Evolutionary conservation across 2,113 vertebrate species (phyloP).

Genomic region (Cyphomyrus discorhynchus): DNA sequence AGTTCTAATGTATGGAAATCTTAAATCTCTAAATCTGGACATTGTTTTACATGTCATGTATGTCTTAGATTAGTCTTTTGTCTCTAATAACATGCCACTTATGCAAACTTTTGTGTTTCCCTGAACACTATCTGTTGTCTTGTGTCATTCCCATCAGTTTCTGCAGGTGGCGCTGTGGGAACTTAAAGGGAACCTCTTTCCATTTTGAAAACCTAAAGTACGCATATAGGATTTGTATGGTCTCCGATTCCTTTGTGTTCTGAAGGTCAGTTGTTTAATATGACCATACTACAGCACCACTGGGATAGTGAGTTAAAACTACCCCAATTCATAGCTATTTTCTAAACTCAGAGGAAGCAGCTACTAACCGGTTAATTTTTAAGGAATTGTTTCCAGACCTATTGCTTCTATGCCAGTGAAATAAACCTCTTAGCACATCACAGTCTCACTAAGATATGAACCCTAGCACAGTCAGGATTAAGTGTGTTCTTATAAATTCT

Average conservation of each 20-base stretch:
- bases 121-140: background rate
- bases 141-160: background rate
- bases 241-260: background rate
- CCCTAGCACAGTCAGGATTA: background rate
- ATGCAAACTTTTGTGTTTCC: background rate
- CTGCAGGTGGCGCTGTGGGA: constrained; percentile 14
- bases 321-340: background rate
- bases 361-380: background rate
- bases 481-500: background rate
- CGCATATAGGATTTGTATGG: background rate
- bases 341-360: background rate
- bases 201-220: background rate
- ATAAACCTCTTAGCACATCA: background rate
- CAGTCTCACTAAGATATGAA: constrained; percentile 5
- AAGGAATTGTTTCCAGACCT: background rate
- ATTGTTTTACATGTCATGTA: background rate
- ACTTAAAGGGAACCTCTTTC: background rate
- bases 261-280: background rate
- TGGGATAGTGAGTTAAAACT: background rate
- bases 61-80: background rate
- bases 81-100: background rate
- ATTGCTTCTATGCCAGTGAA: background rate
- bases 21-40: background rate
- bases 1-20: background rate
- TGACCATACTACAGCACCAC: constrained; percentile 7